Conservation (phyloP, 2,797 vertebrate species). For the Gallirallus australis region DNA sequence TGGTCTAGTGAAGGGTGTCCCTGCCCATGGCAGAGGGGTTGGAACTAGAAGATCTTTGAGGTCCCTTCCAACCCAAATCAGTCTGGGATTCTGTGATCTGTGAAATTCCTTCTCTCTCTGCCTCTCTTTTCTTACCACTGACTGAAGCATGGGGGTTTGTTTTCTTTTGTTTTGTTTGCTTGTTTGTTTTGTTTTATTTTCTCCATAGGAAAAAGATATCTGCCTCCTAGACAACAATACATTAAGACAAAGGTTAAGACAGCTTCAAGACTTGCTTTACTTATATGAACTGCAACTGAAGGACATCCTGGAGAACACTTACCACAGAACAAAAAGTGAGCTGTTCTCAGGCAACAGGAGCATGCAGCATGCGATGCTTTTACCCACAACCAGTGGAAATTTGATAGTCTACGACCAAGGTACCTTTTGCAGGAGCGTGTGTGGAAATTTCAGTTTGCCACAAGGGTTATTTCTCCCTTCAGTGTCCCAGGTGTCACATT, state of each 20-base stretch:
- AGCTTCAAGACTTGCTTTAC: constrained; percentile 82
- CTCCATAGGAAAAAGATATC: constrained; percentile 74
- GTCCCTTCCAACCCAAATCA: too few relatives aligned
- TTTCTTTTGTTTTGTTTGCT: neutral
- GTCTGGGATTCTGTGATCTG: too few relatives aligned
- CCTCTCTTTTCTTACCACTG: neutral
- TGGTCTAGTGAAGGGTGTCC: too few relatives aligned
- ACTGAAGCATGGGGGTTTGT: neutral
- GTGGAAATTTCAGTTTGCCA: neutral
- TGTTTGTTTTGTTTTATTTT: neutral
- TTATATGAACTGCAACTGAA: constrained; percentile 83
- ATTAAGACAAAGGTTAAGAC: constrained; percentile 81
- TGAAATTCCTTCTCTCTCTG: neutral
- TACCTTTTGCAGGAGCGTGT: constrained; percentile 23
- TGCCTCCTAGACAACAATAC: constrained; percentile 80
- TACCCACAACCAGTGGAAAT: constrained; percentile 83
- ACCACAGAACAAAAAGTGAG: constrained; percentile 71
- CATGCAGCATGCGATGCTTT: neutral
- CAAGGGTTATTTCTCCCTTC: neutral
- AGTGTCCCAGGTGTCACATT: neutral
- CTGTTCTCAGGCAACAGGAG: constrained; percentile 60
- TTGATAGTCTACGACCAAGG: constrained; percentile 89
- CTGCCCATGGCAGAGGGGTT: too few relatives aligned
- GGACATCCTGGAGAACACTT: constrained; percentile 82
- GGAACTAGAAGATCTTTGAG: too few relatives aligned